phyloP scores from a whole-genome alignment of 1,140 invertebrate genomes.

The Ceratina australensis region DNA sequence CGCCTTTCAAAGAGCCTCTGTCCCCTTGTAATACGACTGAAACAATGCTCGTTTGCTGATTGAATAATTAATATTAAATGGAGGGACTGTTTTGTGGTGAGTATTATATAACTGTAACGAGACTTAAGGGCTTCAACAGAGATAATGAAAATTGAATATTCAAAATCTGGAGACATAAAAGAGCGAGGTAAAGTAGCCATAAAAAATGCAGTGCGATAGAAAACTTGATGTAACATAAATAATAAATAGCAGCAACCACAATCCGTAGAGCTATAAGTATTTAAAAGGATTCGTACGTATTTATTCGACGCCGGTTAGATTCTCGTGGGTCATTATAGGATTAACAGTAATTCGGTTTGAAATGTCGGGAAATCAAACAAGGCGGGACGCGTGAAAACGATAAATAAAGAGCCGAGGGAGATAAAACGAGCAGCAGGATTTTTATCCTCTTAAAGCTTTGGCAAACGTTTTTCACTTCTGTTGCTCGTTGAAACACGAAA shows the following conservation, averaged over 20 bases:
- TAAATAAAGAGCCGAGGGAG: too few relatives aligned
- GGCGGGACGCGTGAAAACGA: neutral
- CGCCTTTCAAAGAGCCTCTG: neutral
- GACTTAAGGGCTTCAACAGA: too few relatives aligned
- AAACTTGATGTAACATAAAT: too few relatives aligned
- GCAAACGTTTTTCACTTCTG: neutral
- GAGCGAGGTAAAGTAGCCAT: too few relatives aligned
- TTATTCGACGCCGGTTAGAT: too few relatives aligned
- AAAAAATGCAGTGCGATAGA: too few relatives aligned
- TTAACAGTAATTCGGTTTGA: neutral
- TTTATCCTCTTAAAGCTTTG: conserved; percentile 31
- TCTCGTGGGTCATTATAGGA: neutral
- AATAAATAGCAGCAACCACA: too few relatives aligned
- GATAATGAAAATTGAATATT: too few relatives aligned
- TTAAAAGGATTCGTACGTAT: too few relatives aligned
- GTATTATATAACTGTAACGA: neutral
- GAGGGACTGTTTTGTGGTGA: neutral
- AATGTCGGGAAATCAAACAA: neutral
- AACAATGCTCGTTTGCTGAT: neutral
- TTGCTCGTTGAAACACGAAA: neutral
- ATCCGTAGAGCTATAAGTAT: too few relatives aligned
- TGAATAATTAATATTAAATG: neutral
- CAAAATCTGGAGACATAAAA: too few relatives aligned
- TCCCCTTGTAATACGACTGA: neutral
- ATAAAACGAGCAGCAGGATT: conserved; percentile 1